Base-by-base conservation (phyloP, 2,113 vertebrate genomes). In the Mustela nigripes region DNA sequence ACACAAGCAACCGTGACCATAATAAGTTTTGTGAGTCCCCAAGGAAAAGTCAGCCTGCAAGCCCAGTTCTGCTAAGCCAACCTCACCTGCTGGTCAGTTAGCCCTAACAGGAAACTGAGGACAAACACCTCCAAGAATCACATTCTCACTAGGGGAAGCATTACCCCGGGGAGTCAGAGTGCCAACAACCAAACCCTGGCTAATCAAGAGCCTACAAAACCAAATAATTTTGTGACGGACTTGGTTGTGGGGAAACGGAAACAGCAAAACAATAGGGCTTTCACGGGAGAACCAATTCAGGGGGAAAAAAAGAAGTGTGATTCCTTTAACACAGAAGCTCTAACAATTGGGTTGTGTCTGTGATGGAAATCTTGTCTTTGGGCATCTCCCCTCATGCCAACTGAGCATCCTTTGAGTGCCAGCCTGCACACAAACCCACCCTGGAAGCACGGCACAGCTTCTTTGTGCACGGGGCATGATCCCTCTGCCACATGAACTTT, bases 401-500 rank as follows among this genome's bases (percentile, higher is more conserved):
- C 39, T 63, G 92, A 97, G 78, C 93, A 11, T 48, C 85, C 9
- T 95, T 86, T 33, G 90, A 88, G 89, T 2, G 5, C 65, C 71
- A 7, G 24, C 36, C 14, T 28, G 0, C 31, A 16, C 60, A 60
- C 83, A 45, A 88, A 83, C 2, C 26, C 97, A 26, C 28, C 58
- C 90, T 74, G 19, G 58, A 98, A 21, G 28, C 90, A 2, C n/a
- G 0, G 50, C 97, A 98, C 93, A 83, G 93, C 50, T 36, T 98
- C 16, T 53, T n/a, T 92, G n/a, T 24, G 82, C 71, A 56, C 69
- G 1, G 95, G 95, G 95, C 96, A 97, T 53, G 22, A 90, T 36
- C 88, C 95, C 91, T 94, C 94, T 97, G 97, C 98, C 69, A 53
- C 94, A 53, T 98, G 92, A 99, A 98, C 97, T 96, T 39, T 96